These are phyloP conservation scores for Idaea biselata DNA, from an alignment of 2,888 invertebrate species.

Conservation along the genomic window DNA sequence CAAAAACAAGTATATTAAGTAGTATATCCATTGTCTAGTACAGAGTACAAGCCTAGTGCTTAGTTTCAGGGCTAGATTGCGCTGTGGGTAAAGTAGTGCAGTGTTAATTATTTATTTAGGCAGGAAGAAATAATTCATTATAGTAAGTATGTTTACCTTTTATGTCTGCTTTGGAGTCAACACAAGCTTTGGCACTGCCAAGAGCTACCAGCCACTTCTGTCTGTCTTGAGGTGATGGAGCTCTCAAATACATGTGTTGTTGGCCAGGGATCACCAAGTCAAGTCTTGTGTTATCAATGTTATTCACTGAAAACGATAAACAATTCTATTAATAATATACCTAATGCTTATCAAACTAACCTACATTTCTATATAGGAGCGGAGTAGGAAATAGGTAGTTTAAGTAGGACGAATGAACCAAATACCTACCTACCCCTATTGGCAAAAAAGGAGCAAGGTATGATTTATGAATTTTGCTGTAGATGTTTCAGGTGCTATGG, in stretches of 20 bases:
- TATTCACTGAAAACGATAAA: constrained; percentile 79
- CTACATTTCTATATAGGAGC: too few species aligned
- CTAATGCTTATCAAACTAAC: neutral
- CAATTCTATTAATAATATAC: constrained; percentile 4
- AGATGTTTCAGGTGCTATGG: neutral
- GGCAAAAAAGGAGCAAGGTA: too few species aligned
- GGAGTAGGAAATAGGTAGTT: too few species aligned
- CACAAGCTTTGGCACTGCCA: constrained; percentile 88
- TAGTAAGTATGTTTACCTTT: constrained; percentile 42
- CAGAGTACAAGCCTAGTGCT: too few species aligned
- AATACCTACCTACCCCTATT: too few species aligned
- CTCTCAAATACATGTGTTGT: constrained; percentile 89
- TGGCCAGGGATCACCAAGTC: constrained; percentile 91
- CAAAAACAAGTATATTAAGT: too few species aligned
- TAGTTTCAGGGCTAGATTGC: too few species aligned
- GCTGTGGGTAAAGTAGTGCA: too few species aligned
- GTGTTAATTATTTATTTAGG: too few species aligned
- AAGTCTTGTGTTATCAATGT: constrained; percentile 85
- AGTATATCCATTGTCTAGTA: too few species aligned
- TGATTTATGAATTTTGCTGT: neutral
- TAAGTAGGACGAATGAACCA: too few species aligned
- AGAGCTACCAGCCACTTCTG: constrained; percentile 91
- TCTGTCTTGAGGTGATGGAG: constrained; percentile 87
- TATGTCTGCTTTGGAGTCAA: constrained; percentile 63
- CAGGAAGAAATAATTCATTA: neutral